These are phyloP conservation scores for Vanessa tameamea DNA, from an alignment of 1,140 invertebrate species.

Conservation along the genomic window DNA sequence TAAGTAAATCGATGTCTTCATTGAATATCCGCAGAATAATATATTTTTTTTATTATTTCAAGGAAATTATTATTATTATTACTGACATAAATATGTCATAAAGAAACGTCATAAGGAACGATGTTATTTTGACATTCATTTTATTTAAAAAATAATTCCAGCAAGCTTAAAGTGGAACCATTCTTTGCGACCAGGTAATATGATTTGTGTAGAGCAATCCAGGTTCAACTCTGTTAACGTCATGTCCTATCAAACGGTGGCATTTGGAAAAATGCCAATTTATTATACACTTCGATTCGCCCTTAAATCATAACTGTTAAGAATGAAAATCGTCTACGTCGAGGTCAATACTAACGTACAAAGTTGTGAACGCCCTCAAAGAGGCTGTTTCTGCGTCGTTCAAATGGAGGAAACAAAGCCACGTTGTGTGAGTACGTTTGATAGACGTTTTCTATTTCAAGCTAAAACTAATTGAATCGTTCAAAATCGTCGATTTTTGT, in stretches of 20 bases:
- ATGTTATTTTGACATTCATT: background rate
- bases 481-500: constrained; percentile 12
- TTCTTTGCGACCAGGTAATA: constrained; percentile 14
- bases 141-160: constrained; percentile 8
- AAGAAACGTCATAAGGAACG: too few relatives aligned
- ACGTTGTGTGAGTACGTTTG: constrained; percentile 32
- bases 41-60: too few relatives aligned
- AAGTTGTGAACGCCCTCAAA: constrained; percentile 19
- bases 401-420: constrained; percentile 41
- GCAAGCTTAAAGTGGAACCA: constrained; percentile 6
- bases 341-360: background rate
- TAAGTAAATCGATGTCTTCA: too few relatives aligned
- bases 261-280: constrained; percentile 31
- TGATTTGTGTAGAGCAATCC: constrained; percentile 37
- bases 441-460: constrained; percentile 40
- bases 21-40: too few relatives aligned
- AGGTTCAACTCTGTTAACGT: constrained; percentile 42
- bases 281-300: background rate
- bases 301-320: background rate
- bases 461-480: constrained; percentile 22
- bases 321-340: background rate
- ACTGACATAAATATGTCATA: too few relatives aligned
- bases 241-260: constrained; percentile 40
- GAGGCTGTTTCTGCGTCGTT: constrained; percentile 38
- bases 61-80: too few relatives aligned